Evolutionary conservation across 2,888 invertebrate genomes (phyloP).

Genomic region (Onthophagus sagittarius): DNA sequence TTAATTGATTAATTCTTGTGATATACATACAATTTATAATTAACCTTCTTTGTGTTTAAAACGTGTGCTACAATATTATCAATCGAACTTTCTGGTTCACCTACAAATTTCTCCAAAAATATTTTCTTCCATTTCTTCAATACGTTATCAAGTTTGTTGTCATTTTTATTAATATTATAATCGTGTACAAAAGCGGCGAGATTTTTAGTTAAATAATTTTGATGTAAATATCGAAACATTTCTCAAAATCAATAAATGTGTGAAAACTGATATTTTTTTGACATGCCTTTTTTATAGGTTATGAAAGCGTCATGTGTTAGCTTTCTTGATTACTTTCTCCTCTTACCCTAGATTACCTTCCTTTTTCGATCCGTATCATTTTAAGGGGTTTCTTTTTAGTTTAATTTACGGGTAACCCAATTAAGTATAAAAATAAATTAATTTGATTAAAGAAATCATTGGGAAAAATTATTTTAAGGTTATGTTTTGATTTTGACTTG

Average conservation of each 20-base stretch:
- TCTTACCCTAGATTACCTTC: no score
- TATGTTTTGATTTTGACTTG: no score
- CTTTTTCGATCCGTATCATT: no score
- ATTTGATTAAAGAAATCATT: no score
- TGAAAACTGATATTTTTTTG: not conserved
- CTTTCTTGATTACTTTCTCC: not conserved
- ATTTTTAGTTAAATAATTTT: not conserved
- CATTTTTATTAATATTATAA: not conserved
- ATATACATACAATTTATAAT: slow-evolving; percentile 28
- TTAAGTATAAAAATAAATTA: no score
- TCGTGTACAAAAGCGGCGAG: not conserved
- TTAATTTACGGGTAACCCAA: no score
- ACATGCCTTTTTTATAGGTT: not conserved
- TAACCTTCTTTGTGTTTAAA: slow-evolving; percentile 53
- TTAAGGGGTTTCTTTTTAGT: no score
- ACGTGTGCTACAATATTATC: slow-evolving; percentile 57
- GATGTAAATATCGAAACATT: no score
- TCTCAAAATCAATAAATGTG: not conserved
- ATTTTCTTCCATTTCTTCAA: slow-evolving; percentile 48
- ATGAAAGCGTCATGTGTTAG: not conserved
- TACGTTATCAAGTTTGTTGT: slow-evolving; percentile 27
- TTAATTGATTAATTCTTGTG: slow-evolving; percentile 29
- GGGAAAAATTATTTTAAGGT: no score
- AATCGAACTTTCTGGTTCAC: slow-evolving; percentile 55
- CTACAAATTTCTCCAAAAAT: slow-evolving; percentile 50